Conservation (phyloP, 2,888 invertebrate genomes). For the Hirtodrosophila confusa region DNA sequence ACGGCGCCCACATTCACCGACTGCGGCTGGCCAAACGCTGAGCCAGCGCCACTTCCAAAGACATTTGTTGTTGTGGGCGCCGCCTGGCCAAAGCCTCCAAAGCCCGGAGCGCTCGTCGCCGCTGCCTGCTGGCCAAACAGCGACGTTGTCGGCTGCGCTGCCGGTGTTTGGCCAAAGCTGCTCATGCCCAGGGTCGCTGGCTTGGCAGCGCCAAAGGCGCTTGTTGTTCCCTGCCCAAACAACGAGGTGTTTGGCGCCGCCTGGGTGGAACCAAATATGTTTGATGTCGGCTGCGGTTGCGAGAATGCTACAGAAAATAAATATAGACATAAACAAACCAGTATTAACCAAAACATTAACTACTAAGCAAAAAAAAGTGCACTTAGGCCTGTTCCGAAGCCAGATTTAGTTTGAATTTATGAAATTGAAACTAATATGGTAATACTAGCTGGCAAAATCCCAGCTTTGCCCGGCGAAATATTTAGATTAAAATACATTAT, state of each 20-base stretch:
- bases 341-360: no score
- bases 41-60: constrained; percentile 84
- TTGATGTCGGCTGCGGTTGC: constrained; percentile 85
- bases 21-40: constrained; percentile 80
- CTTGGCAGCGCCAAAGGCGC: constrained; percentile 87
- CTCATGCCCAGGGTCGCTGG: constrained; percentile 73
- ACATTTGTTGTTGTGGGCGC: constrained; percentile 84
- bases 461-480: no score
- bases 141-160: constrained; percentile 82
- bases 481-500: no score
- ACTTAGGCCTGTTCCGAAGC: no score
- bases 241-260: constrained; percentile 85
- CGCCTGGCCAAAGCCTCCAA: constrained; percentile 88
- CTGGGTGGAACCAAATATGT: constrained; percentile 86
- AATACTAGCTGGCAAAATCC: no score
- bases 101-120: constrained; percentile 83
- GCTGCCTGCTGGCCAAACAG: constrained; percentile 86
- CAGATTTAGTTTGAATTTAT: no score
- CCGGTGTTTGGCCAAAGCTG: constrained; percentile 80
- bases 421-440: no score
- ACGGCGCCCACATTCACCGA: constrained; percentile 57
- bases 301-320: constrained; percentile 63
- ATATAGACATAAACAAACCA: no score
- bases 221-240: constrained; percentile 87
- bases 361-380: no score